These are phyloP conservation scores for Lithophane socia DNA, from an alignment of 2,888 invertebrate species.

Conservation along the genomic window DNA sequence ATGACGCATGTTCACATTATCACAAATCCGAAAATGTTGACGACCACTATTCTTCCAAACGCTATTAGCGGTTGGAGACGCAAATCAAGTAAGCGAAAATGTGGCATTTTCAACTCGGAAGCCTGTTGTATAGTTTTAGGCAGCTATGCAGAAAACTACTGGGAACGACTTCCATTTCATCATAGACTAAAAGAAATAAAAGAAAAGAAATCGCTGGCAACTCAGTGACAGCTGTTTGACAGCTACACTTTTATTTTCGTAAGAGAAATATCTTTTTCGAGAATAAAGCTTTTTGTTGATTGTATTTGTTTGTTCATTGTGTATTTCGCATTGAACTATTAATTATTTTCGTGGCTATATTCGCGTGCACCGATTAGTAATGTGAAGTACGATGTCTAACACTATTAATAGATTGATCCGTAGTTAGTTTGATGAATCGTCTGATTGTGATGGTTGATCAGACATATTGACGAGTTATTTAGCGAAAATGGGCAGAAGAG, in stretches of 20 bases:
- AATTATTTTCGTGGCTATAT: constrained; percentile 61
- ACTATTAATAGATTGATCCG: constrained; percentile 81
- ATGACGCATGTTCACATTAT: background rate
- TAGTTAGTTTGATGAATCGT: constrained; percentile 75
- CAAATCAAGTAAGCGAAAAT: background rate
- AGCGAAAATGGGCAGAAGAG: constrained; percentile 83
- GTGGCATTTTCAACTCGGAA: background rate
- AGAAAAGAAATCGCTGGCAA: constrained; percentile 48
- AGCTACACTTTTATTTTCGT: constrained; percentile 83
- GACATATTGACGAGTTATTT: constrained; percentile 77
- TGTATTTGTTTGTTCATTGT: constrained; percentile 73
- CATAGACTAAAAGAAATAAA: constrained; percentile 45
- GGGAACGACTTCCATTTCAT: constrained; percentile 6
- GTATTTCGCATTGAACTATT: constrained; percentile 63
- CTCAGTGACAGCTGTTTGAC: constrained; percentile 83
- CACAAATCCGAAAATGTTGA: background rate
- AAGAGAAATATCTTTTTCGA: constrained; percentile 74
- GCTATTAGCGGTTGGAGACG: background rate
- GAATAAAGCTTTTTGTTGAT: constrained; percentile 76
- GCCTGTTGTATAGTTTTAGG: background rate
- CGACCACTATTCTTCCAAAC: background rate
- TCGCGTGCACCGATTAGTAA: constrained; percentile 65
- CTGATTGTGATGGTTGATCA: constrained; percentile 82
- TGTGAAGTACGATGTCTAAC: constrained; percentile 73
- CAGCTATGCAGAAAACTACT: background rate